phyloP scores from a whole-genome alignment of 1,140 invertebrate species.

The Choristoneura fumiferana region DNA sequence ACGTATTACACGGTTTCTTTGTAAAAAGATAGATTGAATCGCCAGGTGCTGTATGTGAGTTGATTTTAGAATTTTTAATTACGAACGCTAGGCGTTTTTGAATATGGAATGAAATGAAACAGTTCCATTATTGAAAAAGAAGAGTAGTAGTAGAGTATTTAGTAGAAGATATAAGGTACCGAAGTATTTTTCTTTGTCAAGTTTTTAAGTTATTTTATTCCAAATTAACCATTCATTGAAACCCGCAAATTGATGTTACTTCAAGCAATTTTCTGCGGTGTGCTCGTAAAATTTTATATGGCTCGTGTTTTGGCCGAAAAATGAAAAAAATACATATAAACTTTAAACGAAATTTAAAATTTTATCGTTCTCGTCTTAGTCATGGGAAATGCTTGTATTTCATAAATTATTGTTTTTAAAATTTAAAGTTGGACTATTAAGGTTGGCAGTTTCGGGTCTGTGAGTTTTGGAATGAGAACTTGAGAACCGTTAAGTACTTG shows the following conservation, averaged over 20 bases:
- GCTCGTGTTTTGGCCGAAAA: constrained; percentile 12
- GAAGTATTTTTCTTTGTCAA: too few species aligned
- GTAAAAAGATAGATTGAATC: constrained; percentile 7
- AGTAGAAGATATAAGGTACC: too few species aligned
- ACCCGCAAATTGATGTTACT: constrained; percentile 11
- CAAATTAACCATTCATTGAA: neutral
- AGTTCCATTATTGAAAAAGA: too few species aligned
- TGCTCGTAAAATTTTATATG: constrained; percentile 14
- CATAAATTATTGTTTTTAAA: neutral
- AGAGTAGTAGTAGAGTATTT: too few species aligned
- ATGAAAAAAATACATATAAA: constrained; percentile 1
- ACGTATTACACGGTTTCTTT: constrained; percentile 24
- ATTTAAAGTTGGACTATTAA: too few species aligned
- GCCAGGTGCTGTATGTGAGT: neutral
- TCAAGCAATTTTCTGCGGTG: constrained; percentile 14
- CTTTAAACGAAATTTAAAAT: constrained; percentile 15
- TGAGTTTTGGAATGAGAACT: too few species aligned
- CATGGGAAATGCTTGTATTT: neutral
- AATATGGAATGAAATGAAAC: neutral
- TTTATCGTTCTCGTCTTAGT: constrained; percentile 6
- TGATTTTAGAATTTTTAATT: constrained; percentile 14
- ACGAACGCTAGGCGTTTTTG: neutral
- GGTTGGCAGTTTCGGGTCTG: too few species aligned
- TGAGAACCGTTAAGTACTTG: too few species aligned
- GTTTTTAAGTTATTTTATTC: neutral